Evolutionary conservation across 1,140 invertebrate species (phyloP).

Genomic region (Drosophila tristis): DNA sequence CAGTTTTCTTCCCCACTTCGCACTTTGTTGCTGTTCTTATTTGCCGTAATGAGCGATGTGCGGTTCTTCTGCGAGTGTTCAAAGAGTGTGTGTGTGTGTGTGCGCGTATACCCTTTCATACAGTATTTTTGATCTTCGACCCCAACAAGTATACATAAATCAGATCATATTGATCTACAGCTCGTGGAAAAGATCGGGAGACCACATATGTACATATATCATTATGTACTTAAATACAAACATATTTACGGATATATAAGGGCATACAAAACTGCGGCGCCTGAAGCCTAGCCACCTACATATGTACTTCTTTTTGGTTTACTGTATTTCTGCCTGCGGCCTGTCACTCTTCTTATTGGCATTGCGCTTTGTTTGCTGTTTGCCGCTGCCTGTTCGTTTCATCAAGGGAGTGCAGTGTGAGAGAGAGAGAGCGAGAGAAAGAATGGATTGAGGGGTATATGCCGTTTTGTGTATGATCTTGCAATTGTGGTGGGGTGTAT

Average conservation of each 20-base stretch:
- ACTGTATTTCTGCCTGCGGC: conserved; percentile 24
- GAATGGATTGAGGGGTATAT: background rate
- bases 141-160: too few relatives aligned
- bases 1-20: conserved; percentile 14
- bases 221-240: too few relatives aligned
- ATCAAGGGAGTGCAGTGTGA: background rate
- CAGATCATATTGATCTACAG: too few relatives aligned
- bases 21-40: conserved; percentile 26
- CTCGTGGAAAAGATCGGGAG: too few relatives aligned
- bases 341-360: conserved; percentile 52
- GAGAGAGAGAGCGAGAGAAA: background rate
- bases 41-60: conserved; percentile 40
- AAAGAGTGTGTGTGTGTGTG: conserved; percentile 11
- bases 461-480: too few relatives aligned
- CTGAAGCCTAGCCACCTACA: too few relatives aligned
- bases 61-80: background rate
- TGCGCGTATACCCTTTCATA: too few relatives aligned
- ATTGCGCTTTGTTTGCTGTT: conserved; percentile 43
- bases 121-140: too few relatives aligned
- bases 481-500: too few relatives aligned
- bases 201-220: too few relatives aligned
- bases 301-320: conserved; percentile 1
- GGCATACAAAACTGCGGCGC: too few relatives aligned
- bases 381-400: background rate
- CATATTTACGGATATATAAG: too few relatives aligned